Evolutionary conservation across 2,797 vertebrate species (phyloP).

Genomic region (Gallirallus australis): DNA sequence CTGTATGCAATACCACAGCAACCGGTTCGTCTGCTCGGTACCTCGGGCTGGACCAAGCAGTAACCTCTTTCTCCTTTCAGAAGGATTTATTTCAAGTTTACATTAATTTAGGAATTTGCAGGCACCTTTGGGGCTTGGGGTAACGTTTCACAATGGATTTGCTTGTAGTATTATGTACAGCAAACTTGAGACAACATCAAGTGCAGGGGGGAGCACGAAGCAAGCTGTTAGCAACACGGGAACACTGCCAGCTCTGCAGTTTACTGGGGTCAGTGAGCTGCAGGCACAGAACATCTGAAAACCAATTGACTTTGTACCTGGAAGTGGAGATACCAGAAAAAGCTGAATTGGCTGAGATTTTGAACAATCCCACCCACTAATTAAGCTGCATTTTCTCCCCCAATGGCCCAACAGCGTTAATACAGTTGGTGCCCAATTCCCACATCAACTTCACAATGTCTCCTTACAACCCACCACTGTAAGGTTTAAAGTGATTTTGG

Average conservation of each 20-base stretch:
- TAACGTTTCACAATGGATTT: neutral
- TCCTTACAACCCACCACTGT: neutral
- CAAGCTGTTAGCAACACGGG: neutral
- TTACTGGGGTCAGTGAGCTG: constrained; percentile 1
- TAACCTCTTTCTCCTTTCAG: neutral
- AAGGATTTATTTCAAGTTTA: neutral
- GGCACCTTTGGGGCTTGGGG: neutral
- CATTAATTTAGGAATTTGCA: neutral
- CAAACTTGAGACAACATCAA: neutral
- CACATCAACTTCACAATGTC: neutral
- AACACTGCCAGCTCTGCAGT: neutral
- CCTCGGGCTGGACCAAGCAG: neutral
- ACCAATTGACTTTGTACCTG: neutral
- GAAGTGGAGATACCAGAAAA: constrained; percentile 49
- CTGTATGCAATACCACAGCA: neutral
- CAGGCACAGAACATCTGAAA: neutral
- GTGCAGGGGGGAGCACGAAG: neutral
- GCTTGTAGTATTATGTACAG: neutral
- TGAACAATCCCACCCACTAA: neutral
- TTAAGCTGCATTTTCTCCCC: neutral
- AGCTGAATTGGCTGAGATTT: neutral
- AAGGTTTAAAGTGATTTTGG: neutral
- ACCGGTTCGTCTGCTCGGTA: neutral
- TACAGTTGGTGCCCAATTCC: accelerated
- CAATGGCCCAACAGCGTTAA: neutral